These are phyloP conservation scores for Clarias magur DNA, from an alignment of 2,113 vertebrate species.

Conservation along the genomic window DNA sequence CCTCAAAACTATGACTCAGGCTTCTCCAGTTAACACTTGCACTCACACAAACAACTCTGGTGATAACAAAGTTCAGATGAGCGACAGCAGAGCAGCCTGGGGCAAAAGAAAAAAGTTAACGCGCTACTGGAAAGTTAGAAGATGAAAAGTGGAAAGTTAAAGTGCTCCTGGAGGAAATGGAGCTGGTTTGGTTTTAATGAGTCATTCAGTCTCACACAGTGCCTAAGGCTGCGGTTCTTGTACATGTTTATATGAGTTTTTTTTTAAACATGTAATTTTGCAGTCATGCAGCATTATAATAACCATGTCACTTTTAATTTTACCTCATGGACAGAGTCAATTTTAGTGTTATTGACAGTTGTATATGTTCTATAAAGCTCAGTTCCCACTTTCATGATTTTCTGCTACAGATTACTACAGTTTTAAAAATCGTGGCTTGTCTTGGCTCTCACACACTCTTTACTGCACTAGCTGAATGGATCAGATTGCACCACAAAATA, in stretches of 20 bases:
- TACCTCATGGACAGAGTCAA: slow-evolving; percentile 42
- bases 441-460: too few relatives aligned
- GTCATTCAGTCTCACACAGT: slow-evolving; percentile 23
- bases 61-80: neutral
- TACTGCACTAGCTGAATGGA: too few relatives aligned
- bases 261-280: slow-evolving; percentile 7
- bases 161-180: slow-evolving; percentile 3
- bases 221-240: slow-evolving; percentile 33
- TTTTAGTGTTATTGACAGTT: neutral
- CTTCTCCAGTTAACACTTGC: slow-evolving; percentile 22
- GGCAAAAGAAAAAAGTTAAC: slow-evolving; percentile 29
- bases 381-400: too few relatives aligned
- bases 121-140: neutral
- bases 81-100: neutral
- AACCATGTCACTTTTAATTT: slow-evolving; percentile 22
- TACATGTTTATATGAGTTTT: neutral
- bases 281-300: slow-evolving; percentile 25
- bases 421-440: too few relatives aligned
- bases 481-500: too few relatives aligned
- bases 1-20: slow-evolving; percentile 19
- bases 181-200: slow-evolving; percentile 42
- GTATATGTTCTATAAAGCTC: neutral
- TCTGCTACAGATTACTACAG: too few relatives aligned
- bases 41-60: neutral
- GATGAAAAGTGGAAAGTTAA: slow-evolving; percentile 22